These are phyloP conservation scores for Lordiphosa mommai DNA, from an alignment of 1,140 invertebrate species.

Conservation along the genomic window DNA sequence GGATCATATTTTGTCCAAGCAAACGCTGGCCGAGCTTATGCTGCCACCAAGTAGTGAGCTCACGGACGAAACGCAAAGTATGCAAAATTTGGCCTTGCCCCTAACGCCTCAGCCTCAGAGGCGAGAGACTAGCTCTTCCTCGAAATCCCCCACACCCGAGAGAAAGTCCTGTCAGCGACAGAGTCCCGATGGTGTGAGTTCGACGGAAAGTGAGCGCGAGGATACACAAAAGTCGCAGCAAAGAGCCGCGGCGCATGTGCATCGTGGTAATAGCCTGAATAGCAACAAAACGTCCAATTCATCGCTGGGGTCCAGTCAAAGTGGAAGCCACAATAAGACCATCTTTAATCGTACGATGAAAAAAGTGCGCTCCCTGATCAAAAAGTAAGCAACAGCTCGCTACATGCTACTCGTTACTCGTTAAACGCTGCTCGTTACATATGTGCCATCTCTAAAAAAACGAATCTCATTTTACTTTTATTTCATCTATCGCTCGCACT, in stretches of 20 bases:
- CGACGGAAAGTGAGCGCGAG: slow-evolving; percentile 69
- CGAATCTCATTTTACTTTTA: slow-evolving; percentile 45
- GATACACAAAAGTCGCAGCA: slow-evolving; percentile 51
- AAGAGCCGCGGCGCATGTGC: slow-evolving; percentile 67
- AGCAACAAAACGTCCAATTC: slow-evolving; percentile 66
- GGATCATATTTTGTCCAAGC: slow-evolving; percentile 83
- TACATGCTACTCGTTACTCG: slow-evolving; percentile 12
- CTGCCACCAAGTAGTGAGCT: slow-evolving; percentile 48
- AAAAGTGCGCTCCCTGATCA: slow-evolving; percentile 85
- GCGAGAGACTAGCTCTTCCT: slow-evolving; percentile 50
- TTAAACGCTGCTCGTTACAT: slow-evolving; percentile 43
- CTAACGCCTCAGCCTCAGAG: slow-evolving; percentile 59
- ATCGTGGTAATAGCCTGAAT: slow-evolving; percentile 67
- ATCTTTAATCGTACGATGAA: slow-evolving; percentile 87
- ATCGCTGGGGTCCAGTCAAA: slow-evolving; percentile 65
- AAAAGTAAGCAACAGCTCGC: slow-evolving; percentile 81
- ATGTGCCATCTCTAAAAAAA: slow-evolving; percentile 40
- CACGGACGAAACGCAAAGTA: slow-evolving; percentile 77
- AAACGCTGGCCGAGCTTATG: slow-evolving; percentile 62
- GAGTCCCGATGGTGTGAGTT: slow-evolving; percentile 75
- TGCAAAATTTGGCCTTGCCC: slow-evolving; percentile 76
- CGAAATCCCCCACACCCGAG: slow-evolving; percentile 60
- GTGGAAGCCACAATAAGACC: slow-evolving; percentile 79
- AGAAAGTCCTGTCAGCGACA: slow-evolving; percentile 34
- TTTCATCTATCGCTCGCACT: slow-evolving; percentile 12